Evolutionary conservation across 2,113 vertebrate species (phyloP).

Genomic region (Thalassarche chlororhynchos): DNA sequence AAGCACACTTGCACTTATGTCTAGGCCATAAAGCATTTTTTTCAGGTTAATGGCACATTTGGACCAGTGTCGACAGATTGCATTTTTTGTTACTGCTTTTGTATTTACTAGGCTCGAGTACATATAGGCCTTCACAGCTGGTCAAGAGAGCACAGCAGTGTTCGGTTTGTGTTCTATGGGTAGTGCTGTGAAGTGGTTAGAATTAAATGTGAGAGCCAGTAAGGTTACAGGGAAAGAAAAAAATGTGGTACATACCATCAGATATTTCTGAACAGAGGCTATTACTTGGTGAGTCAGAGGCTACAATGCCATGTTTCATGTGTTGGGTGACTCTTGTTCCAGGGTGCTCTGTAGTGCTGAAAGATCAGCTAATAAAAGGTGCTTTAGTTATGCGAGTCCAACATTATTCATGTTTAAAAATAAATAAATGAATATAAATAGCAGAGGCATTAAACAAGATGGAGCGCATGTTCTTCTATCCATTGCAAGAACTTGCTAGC

Average conservation of each 20-base stretch:
- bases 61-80: background rate
- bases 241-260: rapidly evolving
- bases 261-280: background rate
- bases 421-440: background rate
- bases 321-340: background rate
- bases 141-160: background rate
- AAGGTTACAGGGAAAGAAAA: background rate
- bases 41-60: background rate
- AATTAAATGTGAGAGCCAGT: background rate
- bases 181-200: background rate
- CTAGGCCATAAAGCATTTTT: background rate
- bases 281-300: background rate
- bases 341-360: background rate
- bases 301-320: background rate
- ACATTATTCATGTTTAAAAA: background rate
- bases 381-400: background rate
- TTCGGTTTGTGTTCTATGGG: background rate
- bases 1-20: background rate
- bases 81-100: background rate
- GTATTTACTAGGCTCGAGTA: background rate
- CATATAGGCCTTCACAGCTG: background rate
- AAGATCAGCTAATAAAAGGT: background rate
- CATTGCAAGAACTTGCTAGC: background rate
- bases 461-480: background rate
- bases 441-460: background rate